These are phyloP conservation scores for Lagocephalus sceleratus DNA, from an alignment of 2,797 vertebrate species.

Conservation along the genomic window DNA sequence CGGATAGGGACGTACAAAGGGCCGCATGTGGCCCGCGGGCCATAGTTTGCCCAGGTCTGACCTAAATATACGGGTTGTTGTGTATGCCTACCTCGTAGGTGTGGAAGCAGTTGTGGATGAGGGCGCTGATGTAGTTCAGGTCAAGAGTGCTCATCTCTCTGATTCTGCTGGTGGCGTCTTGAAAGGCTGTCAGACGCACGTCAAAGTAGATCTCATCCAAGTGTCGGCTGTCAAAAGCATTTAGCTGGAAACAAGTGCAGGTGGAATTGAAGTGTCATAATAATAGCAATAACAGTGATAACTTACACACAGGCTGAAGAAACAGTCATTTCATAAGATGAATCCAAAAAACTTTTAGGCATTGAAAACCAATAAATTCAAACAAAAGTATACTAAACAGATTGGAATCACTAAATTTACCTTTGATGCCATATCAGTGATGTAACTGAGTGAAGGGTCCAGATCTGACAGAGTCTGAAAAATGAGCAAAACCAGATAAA, in stretches of 20 bases:
- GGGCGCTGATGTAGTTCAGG: conserved; percentile 77
- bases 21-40: too few species aligned
- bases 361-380: background rate
- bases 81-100: conserved; percentile 82
- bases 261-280: too few species aligned
- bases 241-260: conserved; percentile 75
- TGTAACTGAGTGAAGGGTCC: conserved; percentile 80
- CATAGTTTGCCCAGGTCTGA: too few species aligned
- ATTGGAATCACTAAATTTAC: conserved; percentile 59
- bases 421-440: conserved; percentile 85
- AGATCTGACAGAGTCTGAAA: conserved; percentile 87
- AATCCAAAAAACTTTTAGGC: too few species aligned
- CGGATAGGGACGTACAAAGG: too few species aligned
- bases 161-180: conserved; percentile 76
- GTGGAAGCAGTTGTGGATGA: conserved; percentile 95
- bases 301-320: too few species aligned
- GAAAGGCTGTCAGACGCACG: conserved; percentile 86
- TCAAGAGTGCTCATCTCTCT: conserved; percentile 86
- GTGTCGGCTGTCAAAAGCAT: conserved; percentile 90
- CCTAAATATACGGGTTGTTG: too few species aligned
- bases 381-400: background rate
- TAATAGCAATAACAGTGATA: too few species aligned
- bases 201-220: conserved; percentile 94
- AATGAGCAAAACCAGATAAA: conserved; percentile 17
- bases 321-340: too few species aligned